Evolutionary conservation across 2,888 invertebrate genomes (phyloP).

Genomic region (Urechis unicinctus): DNA sequence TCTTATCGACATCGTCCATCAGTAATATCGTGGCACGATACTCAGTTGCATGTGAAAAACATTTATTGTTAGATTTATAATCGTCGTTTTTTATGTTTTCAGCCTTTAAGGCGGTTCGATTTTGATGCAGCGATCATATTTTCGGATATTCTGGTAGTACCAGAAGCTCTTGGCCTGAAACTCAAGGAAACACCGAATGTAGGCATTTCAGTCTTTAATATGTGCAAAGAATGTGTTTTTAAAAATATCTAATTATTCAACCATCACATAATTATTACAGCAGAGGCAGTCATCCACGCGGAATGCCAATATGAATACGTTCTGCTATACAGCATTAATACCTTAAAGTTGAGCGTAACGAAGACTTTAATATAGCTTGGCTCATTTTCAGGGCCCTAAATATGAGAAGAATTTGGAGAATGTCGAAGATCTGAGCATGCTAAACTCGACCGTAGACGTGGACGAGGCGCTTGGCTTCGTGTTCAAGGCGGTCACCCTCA

Average conservation of each 20-base stretch:
- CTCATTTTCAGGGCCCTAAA: not conserved
- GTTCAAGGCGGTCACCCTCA: conserved; percentile 88
- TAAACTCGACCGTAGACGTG: conserved; percentile 57
- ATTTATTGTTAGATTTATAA: not conserved
- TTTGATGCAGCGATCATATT: conserved; percentile 97
- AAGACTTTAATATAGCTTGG: not conserved
- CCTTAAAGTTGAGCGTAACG: too few relatives aligned
- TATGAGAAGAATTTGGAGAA: conserved; percentile 53
- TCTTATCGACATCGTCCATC: too few relatives aligned
- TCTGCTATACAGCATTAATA: too few relatives aligned
- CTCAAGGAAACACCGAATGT: not conserved
- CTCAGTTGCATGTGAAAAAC: not conserved
- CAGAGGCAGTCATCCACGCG: too few relatives aligned
- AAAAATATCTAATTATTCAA: too few relatives aligned
- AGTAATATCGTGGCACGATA: too few relatives aligned
- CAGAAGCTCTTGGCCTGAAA: conserved; percentile 70
- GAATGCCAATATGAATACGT: too few relatives aligned
- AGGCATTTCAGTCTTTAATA: too few relatives aligned
- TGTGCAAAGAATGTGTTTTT: too few relatives aligned
- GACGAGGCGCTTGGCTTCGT: conserved; percentile 70
- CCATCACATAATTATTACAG: too few relatives aligned
- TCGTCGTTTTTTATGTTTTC: conserved; percentile 43
- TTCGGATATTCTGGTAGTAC: conserved; percentile 93
- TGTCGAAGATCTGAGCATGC: conserved; percentile 65
- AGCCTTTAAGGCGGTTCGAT: conserved; percentile 80